Evolutionary conservation across 2,113 vertebrate species (phyloP).

Genomic region (pig (Sus scrofa)): DNA sequence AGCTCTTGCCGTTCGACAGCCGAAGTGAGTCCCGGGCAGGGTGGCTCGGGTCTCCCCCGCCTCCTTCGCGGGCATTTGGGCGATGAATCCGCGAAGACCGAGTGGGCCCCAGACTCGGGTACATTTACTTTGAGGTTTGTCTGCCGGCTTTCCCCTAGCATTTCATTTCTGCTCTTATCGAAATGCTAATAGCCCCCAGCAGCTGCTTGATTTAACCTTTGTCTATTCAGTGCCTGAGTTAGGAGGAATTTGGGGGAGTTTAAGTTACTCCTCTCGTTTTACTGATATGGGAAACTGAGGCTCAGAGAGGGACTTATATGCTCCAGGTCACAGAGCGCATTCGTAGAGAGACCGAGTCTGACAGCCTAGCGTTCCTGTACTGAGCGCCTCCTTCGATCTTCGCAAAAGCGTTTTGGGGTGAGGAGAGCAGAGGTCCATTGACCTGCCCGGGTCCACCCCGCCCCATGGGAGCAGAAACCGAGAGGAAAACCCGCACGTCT

Average conservation of each 20-base stretch:
- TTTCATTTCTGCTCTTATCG: neutral
- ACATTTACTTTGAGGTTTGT: neutral
- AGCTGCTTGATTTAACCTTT: neutral
- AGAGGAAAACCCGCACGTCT: neutral
- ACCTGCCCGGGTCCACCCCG: no score
- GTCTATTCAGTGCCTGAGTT: neutral
- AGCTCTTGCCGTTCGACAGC: neutral
- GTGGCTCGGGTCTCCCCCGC: neutral
- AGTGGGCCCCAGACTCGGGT: neutral
- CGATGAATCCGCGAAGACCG: neutral
- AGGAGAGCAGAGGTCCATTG: neutral
- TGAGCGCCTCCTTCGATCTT: no score
- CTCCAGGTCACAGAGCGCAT: neutral
- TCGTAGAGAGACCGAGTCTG: neutral
- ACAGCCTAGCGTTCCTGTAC: fast-evolving
- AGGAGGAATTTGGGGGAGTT: neutral
- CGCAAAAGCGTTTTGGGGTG: neutral
- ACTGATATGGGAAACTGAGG: neutral
- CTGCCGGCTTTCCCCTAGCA: neutral
- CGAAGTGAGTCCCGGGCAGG: neutral
- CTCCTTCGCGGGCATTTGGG: neutral
- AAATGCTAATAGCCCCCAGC: neutral
- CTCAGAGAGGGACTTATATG: neutral
- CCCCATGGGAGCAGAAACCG: neutral
- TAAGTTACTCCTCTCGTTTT: neutral